A percentile compares a stretch with the other conserved stretches of the same genome.
Evolutionary conservation across 2,888 invertebrate genomes (phyloP).

Genomic region (Philereme vetulata): DNA sequence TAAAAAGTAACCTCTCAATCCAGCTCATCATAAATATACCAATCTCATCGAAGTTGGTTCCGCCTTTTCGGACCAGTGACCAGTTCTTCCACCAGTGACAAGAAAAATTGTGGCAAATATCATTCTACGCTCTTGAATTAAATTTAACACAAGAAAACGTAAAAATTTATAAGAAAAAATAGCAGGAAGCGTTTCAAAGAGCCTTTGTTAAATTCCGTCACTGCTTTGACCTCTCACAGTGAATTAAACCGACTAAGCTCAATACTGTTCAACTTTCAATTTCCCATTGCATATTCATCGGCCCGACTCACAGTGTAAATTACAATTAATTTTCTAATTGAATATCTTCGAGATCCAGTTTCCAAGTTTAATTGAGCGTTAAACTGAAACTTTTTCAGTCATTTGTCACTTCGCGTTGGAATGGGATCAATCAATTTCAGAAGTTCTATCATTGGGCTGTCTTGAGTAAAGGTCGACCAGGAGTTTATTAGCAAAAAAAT

Average conservation of each 20-base stretch:
- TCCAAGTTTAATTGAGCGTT: constrained; percentile 53
- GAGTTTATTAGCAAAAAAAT: no score
- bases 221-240: constrained; percentile 3
- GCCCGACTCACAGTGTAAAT: constrained; percentile 43
- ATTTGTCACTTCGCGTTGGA: constrained; percentile 44
- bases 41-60: no score
- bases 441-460: constrained; percentile 26
- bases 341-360: constrained; percentile 40
- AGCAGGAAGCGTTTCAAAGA: background rate
- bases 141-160: no score
- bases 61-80: no score
- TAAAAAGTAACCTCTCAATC: no score
- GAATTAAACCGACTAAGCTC: constrained; percentile 20
- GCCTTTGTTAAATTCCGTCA: background rate
- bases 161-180: no score
- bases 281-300: constrained; percentile 29
- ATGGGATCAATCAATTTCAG: constrained; percentile 36
- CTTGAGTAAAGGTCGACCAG: background rate
- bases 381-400: constrained; percentile 47
- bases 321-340: constrained; percentile 56
- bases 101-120: no score
- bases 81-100: no score
- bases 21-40: no score
- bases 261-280: constrained; percentile 22
- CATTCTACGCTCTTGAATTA: no score